Evolutionary conservation across 2,113 vertebrate genomes (phyloP).

Genomic region (Myanophis thanlyinensis): DNA sequence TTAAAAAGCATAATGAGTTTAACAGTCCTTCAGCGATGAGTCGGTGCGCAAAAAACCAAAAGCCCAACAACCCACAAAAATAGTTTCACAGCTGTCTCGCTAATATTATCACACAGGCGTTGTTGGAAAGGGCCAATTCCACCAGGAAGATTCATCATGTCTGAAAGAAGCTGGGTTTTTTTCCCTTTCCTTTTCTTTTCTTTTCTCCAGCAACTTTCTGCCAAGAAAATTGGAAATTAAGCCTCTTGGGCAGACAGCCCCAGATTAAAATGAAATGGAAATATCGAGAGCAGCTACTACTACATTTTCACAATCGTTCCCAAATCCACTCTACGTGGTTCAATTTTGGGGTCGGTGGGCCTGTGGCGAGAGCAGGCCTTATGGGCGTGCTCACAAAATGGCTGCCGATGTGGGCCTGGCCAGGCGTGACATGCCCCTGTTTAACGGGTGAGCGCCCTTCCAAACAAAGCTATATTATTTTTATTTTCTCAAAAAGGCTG

Average conservation of each 20-base stretch:
- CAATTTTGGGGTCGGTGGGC: background rate
- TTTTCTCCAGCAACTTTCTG: background rate
- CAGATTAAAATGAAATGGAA: background rate
- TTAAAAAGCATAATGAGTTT: background rate
- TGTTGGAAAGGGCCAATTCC: background rate
- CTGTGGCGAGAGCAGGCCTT: background rate
- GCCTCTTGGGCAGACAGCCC: background rate
- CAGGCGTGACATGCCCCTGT: background rate
- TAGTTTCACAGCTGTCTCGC: conserved; percentile 16
- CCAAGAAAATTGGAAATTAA: background rate
- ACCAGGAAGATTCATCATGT: background rate
- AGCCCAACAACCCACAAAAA: background rate
- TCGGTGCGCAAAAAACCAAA: background rate
- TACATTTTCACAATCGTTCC: background rate
- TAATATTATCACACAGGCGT: background rate
- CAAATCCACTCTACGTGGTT: background rate
- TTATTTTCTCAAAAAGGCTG: background rate
- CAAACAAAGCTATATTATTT: background rate
- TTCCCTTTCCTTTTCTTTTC: too few relatives aligned
- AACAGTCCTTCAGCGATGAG: background rate
- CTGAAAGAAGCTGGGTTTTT: background rate
- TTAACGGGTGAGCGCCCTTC: background rate
- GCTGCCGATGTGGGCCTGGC: background rate
- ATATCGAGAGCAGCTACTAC: background rate
- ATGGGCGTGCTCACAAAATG: background rate